A percentile compares a stretch with the other conserved stretches of the same genome.
Evolutionary conservation across 2,888 invertebrate genomes (phyloP).

Genomic region (Amiota mariae): DNA sequence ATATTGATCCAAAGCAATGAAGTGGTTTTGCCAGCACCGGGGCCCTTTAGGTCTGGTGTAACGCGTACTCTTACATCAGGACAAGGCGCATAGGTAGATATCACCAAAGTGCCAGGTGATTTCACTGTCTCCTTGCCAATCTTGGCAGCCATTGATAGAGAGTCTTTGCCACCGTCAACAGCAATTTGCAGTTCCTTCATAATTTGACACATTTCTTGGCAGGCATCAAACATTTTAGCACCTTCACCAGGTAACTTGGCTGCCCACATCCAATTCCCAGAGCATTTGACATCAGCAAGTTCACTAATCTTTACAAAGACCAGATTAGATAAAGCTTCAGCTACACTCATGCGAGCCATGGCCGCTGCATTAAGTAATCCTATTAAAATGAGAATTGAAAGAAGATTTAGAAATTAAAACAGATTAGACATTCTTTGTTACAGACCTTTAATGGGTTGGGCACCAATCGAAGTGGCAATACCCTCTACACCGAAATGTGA

Average conservation of each 20-base stretch:
- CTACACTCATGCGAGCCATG: constrained; percentile 95
- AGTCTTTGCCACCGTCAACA: constrained; percentile 97
- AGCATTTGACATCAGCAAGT: constrained; percentile 93
- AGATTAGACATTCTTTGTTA: neutral
- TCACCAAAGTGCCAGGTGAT: constrained; percentile 91
- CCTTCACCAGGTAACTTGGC: constrained; percentile 96
- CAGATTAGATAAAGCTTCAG: constrained; percentile 94
- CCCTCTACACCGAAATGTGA: constrained; percentile 89
- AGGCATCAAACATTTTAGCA: constrained; percentile 89
- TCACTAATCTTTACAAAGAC: constrained; percentile 82
- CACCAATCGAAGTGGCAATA: constrained; percentile 95
- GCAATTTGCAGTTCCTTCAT: constrained; percentile 89
- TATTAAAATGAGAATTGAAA: constrained; percentile 22
- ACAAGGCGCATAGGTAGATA: constrained; percentile 97
- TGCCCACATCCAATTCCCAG: constrained; percentile 99
- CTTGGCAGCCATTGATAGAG: constrained; percentile 96
- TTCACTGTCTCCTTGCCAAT: constrained; percentile 82
- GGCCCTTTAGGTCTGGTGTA: constrained; percentile 92
- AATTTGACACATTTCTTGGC: constrained; percentile 88
- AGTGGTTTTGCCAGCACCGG: constrained; percentile 76
- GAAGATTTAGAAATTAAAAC: neutral
- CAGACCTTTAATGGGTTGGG: constrained; percentile 92
- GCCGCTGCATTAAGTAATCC: constrained; percentile 81
- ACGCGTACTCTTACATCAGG: constrained; percentile 88
- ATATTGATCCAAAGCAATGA: constrained; percentile 86